Conservation (phyloP, 2,113 vertebrate genomes). For the Xiphorhynchus elegans region DNA sequence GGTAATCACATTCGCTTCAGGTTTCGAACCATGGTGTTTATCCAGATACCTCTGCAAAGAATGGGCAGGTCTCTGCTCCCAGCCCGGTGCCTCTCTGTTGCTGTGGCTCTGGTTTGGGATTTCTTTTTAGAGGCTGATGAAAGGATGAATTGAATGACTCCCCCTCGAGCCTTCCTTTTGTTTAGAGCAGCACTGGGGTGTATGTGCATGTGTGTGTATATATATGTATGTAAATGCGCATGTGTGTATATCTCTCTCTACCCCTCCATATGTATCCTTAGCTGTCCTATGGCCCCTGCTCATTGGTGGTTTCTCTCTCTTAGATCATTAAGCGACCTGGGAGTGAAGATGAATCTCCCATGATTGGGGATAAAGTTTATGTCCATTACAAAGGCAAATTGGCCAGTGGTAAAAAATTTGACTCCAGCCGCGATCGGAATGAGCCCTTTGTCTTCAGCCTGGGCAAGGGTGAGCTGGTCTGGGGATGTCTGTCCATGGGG, state of each 20-base stretch:
- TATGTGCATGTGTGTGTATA: background rate
- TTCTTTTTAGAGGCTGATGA: background rate
- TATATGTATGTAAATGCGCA: background rate
- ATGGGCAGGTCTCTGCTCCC: background rate
- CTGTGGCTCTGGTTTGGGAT: background rate
- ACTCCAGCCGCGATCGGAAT: conserved; percentile 89
- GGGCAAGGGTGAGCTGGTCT: conserved; percentile 79
- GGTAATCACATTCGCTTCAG: fast-evolving
- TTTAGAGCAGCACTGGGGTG: background rate
- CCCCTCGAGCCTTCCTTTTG: background rate
- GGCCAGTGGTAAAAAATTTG: conserved; percentile 91
- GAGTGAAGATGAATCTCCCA: conserved; percentile 82
- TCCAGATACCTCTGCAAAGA: background rate
- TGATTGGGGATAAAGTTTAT: conserved; percentile 93
- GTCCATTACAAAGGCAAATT: conserved; percentile 94
- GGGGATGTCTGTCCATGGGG: background rate
- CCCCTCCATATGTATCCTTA: background rate
- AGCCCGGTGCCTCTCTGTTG: background rate
- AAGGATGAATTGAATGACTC: background rate
- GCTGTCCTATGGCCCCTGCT: background rate
- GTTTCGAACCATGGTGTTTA: fast-evolving
- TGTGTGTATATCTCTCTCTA: background rate
- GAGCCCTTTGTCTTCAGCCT: conserved; percentile 91
- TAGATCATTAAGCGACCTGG: conserved; percentile 87
- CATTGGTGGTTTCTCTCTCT: background rate